A percentile compares a stretch with the other conserved stretches of the same genome.
Evolutionary conservation across 37 sponge, comb jelly and placozoan genomes (phyloP).

Genomic region (Bolinopsis microptera): DNA sequence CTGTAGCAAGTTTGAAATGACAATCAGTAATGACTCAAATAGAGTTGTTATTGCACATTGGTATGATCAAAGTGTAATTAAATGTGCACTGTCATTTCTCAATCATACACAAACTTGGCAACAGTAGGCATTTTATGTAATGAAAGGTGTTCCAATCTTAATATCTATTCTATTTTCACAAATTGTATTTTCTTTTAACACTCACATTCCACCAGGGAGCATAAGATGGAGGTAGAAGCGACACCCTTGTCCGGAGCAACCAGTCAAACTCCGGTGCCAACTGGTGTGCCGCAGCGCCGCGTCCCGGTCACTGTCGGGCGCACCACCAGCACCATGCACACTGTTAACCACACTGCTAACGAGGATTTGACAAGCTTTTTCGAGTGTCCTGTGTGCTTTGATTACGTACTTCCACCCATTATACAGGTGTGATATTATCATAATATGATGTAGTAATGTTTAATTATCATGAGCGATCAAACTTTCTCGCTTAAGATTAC

Average conservation of each 20-base stretch:
- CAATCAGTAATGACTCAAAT: too few relatives aligned
- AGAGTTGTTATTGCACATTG: too few relatives aligned
- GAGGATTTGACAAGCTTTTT: conserved; percentile 81
- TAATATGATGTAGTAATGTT: neutral
- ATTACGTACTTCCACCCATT: conserved; percentile 96
- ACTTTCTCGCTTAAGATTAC: too few relatives aligned
- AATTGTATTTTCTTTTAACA: neutral
- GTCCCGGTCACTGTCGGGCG: neutral
- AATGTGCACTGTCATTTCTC: too few relatives aligned
- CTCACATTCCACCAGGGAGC: neutral
- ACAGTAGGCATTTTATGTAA: too few relatives aligned
- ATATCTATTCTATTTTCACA: neutral
- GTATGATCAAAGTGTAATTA: too few relatives aligned
- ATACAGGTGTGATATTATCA: conserved; percentile 60
- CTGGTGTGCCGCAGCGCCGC: conserved; percentile 25
- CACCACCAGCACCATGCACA: conserved; percentile 1
- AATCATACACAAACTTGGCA: too few relatives aligned
- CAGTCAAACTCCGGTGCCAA: neutral
- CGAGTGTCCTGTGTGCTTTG: conserved; percentile 98
- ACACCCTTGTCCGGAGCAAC: neutral
- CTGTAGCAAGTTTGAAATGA: too few relatives aligned
- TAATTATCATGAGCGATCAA: too few relatives aligned
- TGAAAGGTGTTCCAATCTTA: neutral
- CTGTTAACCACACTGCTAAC: conserved; percentile 47
- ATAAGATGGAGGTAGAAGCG: conserved; percentile 29